Percentiles rank a stretch among this genome's conserved stretches.
These are phyloP conservation scores for Candoia aspera DNA, from an alignment of 2,113 vertebrate genomes.

Conservation along the genomic window DNA sequence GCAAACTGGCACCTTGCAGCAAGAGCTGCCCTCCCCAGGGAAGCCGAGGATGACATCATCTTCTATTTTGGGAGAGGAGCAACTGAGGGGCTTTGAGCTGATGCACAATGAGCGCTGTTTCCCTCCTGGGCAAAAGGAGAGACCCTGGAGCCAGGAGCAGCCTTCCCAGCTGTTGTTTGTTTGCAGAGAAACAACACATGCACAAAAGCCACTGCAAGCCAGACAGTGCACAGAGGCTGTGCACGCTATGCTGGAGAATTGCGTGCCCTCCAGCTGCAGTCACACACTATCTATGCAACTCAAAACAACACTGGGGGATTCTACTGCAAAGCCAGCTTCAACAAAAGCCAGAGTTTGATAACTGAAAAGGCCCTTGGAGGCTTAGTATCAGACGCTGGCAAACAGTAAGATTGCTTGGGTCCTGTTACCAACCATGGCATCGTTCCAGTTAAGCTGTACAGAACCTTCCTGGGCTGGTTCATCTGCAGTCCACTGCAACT, in stretches of 20 bases:
- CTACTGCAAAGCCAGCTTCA: background rate
- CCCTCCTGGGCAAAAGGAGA: background rate
- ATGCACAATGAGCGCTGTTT: background rate
- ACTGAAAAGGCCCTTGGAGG: background rate
- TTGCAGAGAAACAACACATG: background rate
- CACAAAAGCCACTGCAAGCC: background rate
- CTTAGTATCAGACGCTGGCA: background rate
- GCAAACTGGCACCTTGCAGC: background rate
- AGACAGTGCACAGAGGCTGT: background rate
- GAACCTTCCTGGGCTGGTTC: background rate
- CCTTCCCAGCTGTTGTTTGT: background rate
- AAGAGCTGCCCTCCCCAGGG: conserved; percentile 20
- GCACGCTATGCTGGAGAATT: background rate
- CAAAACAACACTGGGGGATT: background rate
- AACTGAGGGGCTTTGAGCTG: conserved; percentile 5
- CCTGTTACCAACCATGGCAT: background rate
- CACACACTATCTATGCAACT: background rate
- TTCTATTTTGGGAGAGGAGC: conserved; percentile 42
- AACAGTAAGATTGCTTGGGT: background rate
- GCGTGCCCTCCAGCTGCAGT: background rate
- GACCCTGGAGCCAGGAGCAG: background rate
- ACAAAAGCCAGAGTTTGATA: too few species aligned
- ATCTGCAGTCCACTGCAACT: background rate
- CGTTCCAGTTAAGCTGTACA: background rate
- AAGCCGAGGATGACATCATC: conserved; percentile 47